Base-by-base conservation (phyloP, 37 sponge, comb jelly and placozoan genomes). In the Ephydatia muelleri region DNA sequence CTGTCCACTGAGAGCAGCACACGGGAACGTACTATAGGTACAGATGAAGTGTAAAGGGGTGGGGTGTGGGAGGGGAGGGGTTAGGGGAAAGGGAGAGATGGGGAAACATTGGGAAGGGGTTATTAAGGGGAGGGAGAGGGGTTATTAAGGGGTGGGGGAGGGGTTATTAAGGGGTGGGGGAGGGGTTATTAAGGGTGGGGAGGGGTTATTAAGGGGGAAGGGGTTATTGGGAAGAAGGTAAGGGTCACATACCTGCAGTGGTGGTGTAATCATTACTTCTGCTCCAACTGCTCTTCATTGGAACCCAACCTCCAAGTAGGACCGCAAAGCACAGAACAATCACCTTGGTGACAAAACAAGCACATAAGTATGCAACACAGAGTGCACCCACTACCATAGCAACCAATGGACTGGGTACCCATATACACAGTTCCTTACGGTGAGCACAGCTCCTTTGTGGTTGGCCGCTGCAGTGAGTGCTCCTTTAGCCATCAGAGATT, bases 321-420 rank as follows among this genome's bases (percentile, higher is more conserved):
- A 91, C 49, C 25, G 87, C 92, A 87, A 91, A 91, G 74, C 92
- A 91, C 35, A 91, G 81, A 34, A 87, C 87, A 38, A 91, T 26
- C 19, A 89, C 85, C 90, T 89, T 48, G 57, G 57, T 57, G 37
- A 75, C 11, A 49, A 0, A 27, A 49, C 49, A 29, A 80, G 0
- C 5, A n/a, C 6, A 48, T 3, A 80, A 49, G 35, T 33, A 38
- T 13, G 31, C 13, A 36, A 25, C 22, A 36, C 38, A n/a, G 19
- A 64, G 29, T 65, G 38, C 3, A 43, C 39, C 67, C 68, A 2
- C 14, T 36, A 2, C 22, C 29, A 16, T 48, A 38, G 70, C 26
- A 37, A n/a, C 34, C 38, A 69, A 19, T 6, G 31, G 25, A 2
- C 74, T 29, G 16, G 13, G 26, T 49, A 25, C 23, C 49, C 9